phyloP scores from a whole-genome alignment of 2,797 vertebrate genomes.

The Heliangelus exortis region DNA sequence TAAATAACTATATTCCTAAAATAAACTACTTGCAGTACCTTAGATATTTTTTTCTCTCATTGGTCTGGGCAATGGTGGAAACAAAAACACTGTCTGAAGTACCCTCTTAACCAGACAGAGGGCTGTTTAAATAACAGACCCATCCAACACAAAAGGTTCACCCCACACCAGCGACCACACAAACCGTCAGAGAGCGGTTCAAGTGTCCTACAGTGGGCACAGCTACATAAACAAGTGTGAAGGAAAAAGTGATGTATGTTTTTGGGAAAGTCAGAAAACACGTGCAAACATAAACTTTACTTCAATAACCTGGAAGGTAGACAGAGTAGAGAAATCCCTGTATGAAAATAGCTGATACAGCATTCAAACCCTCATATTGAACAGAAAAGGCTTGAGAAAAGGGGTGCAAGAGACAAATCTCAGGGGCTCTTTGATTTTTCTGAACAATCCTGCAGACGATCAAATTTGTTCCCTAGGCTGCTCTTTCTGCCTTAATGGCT shows the following conservation, averaged over 20 bases:
- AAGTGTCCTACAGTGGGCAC: background rate
- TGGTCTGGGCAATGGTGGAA: background rate
- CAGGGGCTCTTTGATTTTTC: background rate
- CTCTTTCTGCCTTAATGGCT: background rate
- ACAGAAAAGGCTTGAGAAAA: background rate
- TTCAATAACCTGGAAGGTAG: background rate
- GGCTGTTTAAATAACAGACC: background rate
- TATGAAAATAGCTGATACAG: background rate
- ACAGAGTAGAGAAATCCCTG: background rate
- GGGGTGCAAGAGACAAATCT: background rate
- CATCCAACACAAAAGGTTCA: background rate
- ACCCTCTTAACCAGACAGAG: background rate
- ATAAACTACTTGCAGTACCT: background rate
- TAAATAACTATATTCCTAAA: background rate
- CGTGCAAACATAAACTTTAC: background rate
- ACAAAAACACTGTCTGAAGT: background rate
- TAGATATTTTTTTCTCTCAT: background rate
- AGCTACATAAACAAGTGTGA: background rate
- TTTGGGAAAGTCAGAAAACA: background rate
- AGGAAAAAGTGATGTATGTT: fast-evolving
- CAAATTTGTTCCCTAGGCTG: background rate
- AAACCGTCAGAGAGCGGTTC: background rate
- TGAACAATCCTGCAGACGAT: background rate
- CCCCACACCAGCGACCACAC: background rate
- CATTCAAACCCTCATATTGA: background rate